Evolutionary conservation across 2,113 vertebrate species (phyloP).

Genomic region (Gopherus evgoodei): DNA sequence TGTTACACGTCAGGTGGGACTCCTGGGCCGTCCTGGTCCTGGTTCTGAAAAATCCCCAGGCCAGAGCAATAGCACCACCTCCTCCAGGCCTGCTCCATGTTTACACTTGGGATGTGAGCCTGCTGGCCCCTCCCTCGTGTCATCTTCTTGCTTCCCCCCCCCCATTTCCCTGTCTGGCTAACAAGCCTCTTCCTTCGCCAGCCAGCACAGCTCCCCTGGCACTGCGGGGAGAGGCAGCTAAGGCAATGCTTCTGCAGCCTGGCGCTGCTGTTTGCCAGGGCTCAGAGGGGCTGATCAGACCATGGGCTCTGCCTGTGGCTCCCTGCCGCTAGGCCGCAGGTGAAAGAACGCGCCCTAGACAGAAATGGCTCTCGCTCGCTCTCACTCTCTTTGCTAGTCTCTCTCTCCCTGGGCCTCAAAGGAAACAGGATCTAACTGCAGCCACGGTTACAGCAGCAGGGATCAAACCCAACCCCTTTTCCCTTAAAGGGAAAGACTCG

Average conservation of each 20-base stretch:
- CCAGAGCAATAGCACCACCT: not conserved
- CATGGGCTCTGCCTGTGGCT: not conserved
- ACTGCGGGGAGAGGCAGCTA: too few species aligned
- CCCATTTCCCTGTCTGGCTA: not conserved
- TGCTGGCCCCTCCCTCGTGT: not conserved
- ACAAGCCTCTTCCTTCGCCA: too few species aligned
- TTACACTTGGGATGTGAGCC: not conserved
- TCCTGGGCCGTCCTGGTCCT: not conserved
- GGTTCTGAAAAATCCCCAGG: not conserved
- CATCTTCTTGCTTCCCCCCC: not conserved
- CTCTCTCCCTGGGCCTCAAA: too few species aligned
- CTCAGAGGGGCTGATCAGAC: not conserved
- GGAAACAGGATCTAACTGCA: not conserved
- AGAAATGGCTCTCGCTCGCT: not conserved
- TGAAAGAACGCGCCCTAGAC: not conserved
- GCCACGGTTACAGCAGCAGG: not conserved
- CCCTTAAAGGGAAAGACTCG: not conserved
- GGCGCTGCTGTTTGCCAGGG: not conserved
- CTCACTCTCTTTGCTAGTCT: not conserved
- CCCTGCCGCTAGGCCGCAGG: not conserved
- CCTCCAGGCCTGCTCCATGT: not conserved
- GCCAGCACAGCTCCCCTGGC: too few species aligned
- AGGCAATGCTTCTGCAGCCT: not conserved
- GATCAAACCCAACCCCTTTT: not conserved
- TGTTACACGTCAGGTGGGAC: too few species aligned